Base-by-base conservation (phyloP, 2,113 vertebrate genomes). In the Galeopterus variegatus region DNA sequence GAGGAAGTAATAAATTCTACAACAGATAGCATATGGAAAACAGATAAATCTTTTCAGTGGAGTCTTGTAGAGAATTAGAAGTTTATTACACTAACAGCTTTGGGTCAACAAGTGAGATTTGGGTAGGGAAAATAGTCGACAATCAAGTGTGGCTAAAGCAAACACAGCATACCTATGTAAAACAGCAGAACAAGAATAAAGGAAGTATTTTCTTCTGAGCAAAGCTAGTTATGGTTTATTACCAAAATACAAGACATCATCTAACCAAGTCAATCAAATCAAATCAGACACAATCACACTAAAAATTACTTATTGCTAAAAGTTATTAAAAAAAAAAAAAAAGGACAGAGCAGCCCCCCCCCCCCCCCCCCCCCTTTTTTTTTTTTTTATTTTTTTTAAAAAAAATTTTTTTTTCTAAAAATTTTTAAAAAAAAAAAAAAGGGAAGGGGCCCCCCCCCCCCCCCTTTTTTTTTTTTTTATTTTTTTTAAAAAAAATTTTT, bases 1-100 rank as follows among this genome's bases (percentile, higher is more conserved):
- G 92, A 97, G 67, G 54, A 97, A 96, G 72, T 64, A 88, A 90
- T 97, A 95, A 84, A 93, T 77, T 97, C 58, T 93, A 95, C 24
- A 92, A 75, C 64, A 92, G 94, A 92, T 0, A 93, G 87, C 64
- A 93, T 86, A 41, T 58, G 86, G 73, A 97, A 50, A 94, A 88
- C 4, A 89, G 82, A 28, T 58, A 69, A 45, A 75, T 77, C 65
- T 97, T 96, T 86, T 65, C 91, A 94, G 60, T 52, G 76, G 26
- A 73, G 62, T 96, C 80, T 86, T 93, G 54, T 26, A 94, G n/a
- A 93, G 36, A 18, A 90, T 90, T 93, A 95, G 56, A 90, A 95
- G 79, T 89, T 87, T 94, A 94, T 89, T 94, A 97, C 88, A 84
- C 94, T 95, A 95, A 84, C 26, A 97, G 56, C 21, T 87, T 82